Evolutionary conservation across 2,888 invertebrate species (phyloP).

Genomic region (Metopia argyrocephala): DNA sequence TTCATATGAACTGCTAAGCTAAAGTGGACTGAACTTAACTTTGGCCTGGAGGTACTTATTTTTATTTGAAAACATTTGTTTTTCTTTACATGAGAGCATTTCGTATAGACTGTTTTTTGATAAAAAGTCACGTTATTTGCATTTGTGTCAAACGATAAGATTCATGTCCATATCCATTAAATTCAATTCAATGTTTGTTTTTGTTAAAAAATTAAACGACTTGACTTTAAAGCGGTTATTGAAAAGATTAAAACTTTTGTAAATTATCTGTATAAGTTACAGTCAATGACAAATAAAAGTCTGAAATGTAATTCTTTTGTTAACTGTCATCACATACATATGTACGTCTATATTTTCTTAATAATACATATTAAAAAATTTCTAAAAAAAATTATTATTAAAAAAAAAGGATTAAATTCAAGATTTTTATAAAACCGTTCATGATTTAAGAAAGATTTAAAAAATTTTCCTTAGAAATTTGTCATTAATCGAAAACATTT

Average conservation of each 20-base stretch:
- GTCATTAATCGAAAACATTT: too few species aligned
- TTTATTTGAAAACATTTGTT: background rate
- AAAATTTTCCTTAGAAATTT: too few species aligned
- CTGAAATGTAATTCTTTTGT: too few species aligned
- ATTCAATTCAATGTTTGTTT: background rate
- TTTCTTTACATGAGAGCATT: background rate
- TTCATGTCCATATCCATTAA: conserved; percentile 15
- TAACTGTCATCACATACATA: too few species aligned
- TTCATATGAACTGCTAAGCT: background rate
- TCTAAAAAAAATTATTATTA: too few species aligned
- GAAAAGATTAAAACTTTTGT: conserved; percentile 15
- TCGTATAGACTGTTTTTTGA: conserved; percentile 16
- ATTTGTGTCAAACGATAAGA: conserved; percentile 50
- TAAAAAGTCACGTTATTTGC: conserved; percentile 63
- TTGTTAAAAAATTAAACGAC: conserved; percentile 57
- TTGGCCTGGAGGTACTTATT: conserved; percentile 12
- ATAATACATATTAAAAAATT: too few species aligned
- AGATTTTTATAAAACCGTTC: too few species aligned
- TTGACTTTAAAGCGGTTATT: conserved; percentile 53
- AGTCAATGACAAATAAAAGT: conserved; percentile 14
- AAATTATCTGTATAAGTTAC: background rate
- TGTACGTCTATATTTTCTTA: too few species aligned
- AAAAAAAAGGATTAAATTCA: too few species aligned
- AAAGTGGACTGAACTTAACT: background rate
- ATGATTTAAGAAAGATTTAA: too few species aligned